Evolutionary conservation across 2,113 vertebrate species (phyloP).

Genomic region (Malurus cyaneus): DNA sequence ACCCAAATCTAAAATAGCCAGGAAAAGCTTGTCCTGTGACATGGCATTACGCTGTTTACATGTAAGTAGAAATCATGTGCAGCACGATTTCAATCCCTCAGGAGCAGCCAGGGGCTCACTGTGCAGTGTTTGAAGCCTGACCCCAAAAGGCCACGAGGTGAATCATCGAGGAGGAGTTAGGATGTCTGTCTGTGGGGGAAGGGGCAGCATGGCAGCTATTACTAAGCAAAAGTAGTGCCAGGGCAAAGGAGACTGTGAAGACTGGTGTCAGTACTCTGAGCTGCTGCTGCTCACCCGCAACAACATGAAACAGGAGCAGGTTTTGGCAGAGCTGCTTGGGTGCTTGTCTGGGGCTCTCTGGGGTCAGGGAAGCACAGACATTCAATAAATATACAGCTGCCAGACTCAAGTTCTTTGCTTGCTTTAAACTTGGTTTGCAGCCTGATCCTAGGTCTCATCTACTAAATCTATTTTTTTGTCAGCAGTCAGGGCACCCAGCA

Average conservation of each 20-base stretch:
- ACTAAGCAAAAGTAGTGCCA: background rate
- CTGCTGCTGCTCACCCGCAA: background rate
- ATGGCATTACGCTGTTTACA: background rate
- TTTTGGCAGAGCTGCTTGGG: background rate
- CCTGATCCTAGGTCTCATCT: background rate
- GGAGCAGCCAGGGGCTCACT: background rate
- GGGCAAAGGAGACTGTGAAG: background rate
- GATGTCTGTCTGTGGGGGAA: no score
- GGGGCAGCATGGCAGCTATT: background rate
- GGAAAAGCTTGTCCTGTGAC: background rate
- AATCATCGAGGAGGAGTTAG: background rate
- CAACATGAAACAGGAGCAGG: background rate
- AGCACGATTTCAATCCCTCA: background rate
- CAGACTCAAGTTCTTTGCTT: background rate
- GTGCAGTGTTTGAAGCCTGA: background rate
- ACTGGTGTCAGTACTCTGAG: background rate
- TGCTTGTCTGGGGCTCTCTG: background rate
- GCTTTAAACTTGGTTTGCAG: background rate
- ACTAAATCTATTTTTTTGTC: background rate
- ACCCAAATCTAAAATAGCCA: background rate
- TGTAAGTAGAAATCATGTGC: background rate
- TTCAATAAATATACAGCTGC: background rate
- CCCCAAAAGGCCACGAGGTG: accelerated
- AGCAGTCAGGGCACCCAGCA: background rate
- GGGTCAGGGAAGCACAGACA: background rate